Evolutionary conservation across 1,140 invertebrate genomes (phyloP).

Genomic region (Drosophila jambulina): DNA sequence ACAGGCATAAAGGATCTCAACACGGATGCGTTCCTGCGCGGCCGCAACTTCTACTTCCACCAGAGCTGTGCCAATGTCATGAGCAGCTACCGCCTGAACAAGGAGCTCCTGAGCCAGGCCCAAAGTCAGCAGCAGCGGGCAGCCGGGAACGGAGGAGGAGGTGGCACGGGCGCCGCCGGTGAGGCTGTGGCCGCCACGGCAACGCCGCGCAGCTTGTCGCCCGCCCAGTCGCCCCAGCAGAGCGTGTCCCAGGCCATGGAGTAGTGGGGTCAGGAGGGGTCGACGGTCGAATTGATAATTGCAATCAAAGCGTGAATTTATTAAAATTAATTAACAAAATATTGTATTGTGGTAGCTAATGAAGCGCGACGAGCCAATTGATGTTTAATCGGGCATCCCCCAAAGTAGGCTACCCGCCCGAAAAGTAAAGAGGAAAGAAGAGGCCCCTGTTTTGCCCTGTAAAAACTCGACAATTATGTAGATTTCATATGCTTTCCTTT

Average conservation of each 20-base stretch:
- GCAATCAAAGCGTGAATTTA: constrained; percentile 81
- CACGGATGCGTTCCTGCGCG: constrained; percentile 81
- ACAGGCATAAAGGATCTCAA: constrained; percentile 85
- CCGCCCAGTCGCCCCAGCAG: constrained; percentile 72
- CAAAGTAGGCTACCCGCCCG: constrained; percentile 39
- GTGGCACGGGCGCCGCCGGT: constrained; percentile 1
- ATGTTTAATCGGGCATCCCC: constrained; percentile 57
- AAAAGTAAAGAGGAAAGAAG: constrained; percentile 1
- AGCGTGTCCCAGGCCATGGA: constrained; percentile 64
- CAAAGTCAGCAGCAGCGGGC: constrained; percentile 57
- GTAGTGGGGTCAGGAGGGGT: constrained; percentile 16
- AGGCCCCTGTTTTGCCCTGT: constrained; percentile 31
- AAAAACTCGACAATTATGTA: constrained; percentile 42
- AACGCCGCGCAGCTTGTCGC: constrained; percentile 70
- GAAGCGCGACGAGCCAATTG: constrained; percentile 50
- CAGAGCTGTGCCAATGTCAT: constrained; percentile 84
- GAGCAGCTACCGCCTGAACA: constrained; percentile 80
- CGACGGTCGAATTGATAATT: constrained; percentile 31
- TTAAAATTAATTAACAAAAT: constrained; percentile 76
- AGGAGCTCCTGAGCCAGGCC: constrained; percentile 73
- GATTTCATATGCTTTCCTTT: constrained; percentile 32
- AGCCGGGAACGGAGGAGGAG: constrained; percentile 20
- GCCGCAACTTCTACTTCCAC: constrained; percentile 83
- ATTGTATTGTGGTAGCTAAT: constrained; percentile 72
- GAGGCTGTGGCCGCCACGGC: constrained; percentile 41